Evolutionary conservation across 2,797 vertebrate species (phyloP), one percentile per base, ranked within the genome.

Genomic region (Lutjanus campechanus): DNA sequence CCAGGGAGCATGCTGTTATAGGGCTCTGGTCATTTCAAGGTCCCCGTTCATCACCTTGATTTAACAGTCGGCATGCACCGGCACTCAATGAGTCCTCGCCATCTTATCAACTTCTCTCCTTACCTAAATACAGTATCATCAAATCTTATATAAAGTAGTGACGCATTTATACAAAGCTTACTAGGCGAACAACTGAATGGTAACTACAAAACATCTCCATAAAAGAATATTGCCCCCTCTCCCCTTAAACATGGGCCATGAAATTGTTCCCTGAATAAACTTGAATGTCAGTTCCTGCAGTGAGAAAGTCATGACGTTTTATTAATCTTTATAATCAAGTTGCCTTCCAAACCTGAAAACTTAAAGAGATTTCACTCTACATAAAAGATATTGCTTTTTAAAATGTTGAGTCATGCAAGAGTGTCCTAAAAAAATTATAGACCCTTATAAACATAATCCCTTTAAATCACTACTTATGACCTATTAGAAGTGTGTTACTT

Each of bases 1-100:
- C 70, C 92, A 92, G 87, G 87, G 90, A 83, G 95, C 89, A 72
- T 90, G 94, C 85, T 87, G 84, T 89, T 93, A 92, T 58, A 82
- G 86, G 49, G 73, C 74, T 90, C 59, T 87, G 87, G 79, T 88
- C 85, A 80, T 89, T 88, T 86, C 80, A 81, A 83, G 79, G 81
- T 79, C 85, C 78, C 77, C 8, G 66, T 91, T 90, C 79, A 81
- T 89, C 87, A 85, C 72, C 80, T 88, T 81, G 51, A 84, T 85
- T 79, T 80, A 77, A 84, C 72, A 75, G 46, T 78, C 64, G 2
- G 76, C 22, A 63, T 5, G 76, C 22, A 63, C 5, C 4, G 1
- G 43, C 16, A 2, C 49, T 4, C 40, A 88, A 81, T 54, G 68
- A 85, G 44, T 25, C 64, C 70, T 66, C 11, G 7, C 36, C 40